Evolutionary conservation across 2,888 invertebrate genomes (phyloP), one percentile per base, ranked within the genome.

Genomic region (Aphodius granarius): DNA sequence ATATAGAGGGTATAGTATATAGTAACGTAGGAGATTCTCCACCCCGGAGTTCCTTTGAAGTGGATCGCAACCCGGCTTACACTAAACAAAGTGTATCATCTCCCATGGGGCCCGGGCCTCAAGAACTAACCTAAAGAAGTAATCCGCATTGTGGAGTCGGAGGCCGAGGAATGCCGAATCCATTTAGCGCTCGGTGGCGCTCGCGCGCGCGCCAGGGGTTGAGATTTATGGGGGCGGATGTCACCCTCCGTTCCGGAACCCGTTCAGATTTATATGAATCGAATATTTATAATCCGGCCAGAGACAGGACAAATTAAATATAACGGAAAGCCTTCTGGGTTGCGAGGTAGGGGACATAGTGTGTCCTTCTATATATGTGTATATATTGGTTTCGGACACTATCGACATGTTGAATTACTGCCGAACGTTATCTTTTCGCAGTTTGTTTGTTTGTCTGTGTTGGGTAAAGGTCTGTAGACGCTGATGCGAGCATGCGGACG

Each of bases 251-350:
- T 43, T 43, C 43, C 65, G 65, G 19, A 18, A 65, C 78, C 81
- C 81, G 79, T 79, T 78, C 80, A 83, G 84, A 85, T 85, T 84
- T 84, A 84, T 85, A 83, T 84, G 82, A 83, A 83, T 83, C 82
- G 84, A 84, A 85, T 85, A 85, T 85, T 84, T 85, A 84, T 84
- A 85, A 85, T 85, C 84, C 81, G 80, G 78, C 78, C 78, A n/a
- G 81, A 81, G 82, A 82, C 82, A 79, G 83, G 82, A 82, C 83
- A 83, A 84, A 85, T 85, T 85, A 85, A 84, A 85, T 84, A 82
- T 84, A 84, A 68, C 21, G 68, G 68, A 68, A 68, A 21, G 68
- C 22, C 68, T 68, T 21, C 20, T 20, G 20, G 68, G 21, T 18
- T 15, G 21, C 9, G 19, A 65, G 21, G 20, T 21, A 20, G 21